Evolutionary conservation across 2,888 invertebrate species (phyloP).

Genomic region (Ennomos erosarius): DNA sequence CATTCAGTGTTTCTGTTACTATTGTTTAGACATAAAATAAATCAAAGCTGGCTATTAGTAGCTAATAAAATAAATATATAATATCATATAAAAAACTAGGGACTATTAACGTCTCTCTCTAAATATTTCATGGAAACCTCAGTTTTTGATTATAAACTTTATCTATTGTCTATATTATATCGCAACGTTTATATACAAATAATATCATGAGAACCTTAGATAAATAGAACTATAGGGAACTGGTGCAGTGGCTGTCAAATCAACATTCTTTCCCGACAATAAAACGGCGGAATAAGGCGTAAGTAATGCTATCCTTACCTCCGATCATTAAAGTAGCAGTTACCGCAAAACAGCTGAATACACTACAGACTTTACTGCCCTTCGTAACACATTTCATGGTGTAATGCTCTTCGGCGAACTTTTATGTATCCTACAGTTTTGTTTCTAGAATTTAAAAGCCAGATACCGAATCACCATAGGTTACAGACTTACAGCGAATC

Average conservation of each 20-base stretch:
- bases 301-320: slow-evolving; percentile 2
- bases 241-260: neutral
- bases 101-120: too few relatives aligned
- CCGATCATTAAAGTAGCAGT: slow-evolving; percentile 11
- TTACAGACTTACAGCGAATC: neutral
- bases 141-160: too few relatives aligned
- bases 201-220: neutral
- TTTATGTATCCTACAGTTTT: neutral
- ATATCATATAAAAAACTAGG: too few relatives aligned
- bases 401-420: neutral
- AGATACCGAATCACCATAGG: too few relatives aligned
- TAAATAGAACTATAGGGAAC: too few relatives aligned
- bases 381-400: neutral
- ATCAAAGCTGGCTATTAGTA: too few relatives aligned
- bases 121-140: too few relatives aligned
- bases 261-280: slow-evolving; percentile 11
- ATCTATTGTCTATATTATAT: too few relatives aligned
- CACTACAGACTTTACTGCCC: slow-evolving; percentile 1
- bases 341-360: neutral
- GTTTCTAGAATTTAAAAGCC: too few relatives aligned
- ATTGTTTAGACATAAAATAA: slow-evolving; percentile 5
- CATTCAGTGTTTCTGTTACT: slow-evolving; percentile 1
- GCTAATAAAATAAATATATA: too few relatives aligned
- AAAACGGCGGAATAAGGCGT: slow-evolving; percentile 6
- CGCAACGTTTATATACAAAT: too few relatives aligned